A percentile compares a stretch with the other conserved stretches of the same genome.
These are phyloP conservation scores for Thymelicus sylvestris DNA, from an alignment of 2,888 invertebrate species.

Conservation along the genomic window DNA sequence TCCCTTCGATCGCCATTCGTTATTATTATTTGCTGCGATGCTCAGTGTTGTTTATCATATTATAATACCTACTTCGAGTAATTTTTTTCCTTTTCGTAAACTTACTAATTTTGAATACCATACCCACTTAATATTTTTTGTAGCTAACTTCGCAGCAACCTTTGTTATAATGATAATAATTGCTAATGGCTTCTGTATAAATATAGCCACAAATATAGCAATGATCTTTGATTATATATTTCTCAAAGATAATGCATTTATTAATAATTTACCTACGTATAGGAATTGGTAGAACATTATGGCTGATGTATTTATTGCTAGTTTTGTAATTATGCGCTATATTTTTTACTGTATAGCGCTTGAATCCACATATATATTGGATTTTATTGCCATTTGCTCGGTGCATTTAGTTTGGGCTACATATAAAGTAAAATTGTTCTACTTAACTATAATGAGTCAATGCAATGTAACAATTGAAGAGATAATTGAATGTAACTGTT, in stretches of 20 bases:
- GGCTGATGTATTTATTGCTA: background rate
- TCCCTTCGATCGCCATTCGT: constrained; percentile 17
- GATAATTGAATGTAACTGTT: no score
- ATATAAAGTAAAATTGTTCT: background rate
- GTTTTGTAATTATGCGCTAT: background rate
- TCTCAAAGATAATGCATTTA: no score
- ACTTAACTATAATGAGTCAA: background rate
- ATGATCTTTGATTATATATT: background rate
- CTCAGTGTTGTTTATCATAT: constrained; percentile 14
- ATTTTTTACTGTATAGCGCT: background rate
- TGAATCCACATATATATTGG: background rate
- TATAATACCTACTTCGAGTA: background rate
- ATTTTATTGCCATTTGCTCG: background rate
- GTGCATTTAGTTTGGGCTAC: background rate
- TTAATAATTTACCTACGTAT: no score
- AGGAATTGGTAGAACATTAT: background rate
- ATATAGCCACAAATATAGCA: background rate
- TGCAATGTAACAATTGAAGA: no score
- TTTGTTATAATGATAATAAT: background rate
- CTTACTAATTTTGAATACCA: background rate
- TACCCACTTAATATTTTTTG: background rate
- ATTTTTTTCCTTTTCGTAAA: background rate
- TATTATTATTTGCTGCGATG: constrained; percentile 27
- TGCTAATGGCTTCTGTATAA: constrained; percentile 9
- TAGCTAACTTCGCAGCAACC: background rate